Conservation (phyloP, 2,113 vertebrate species). For the Globicephala melas region DNA sequence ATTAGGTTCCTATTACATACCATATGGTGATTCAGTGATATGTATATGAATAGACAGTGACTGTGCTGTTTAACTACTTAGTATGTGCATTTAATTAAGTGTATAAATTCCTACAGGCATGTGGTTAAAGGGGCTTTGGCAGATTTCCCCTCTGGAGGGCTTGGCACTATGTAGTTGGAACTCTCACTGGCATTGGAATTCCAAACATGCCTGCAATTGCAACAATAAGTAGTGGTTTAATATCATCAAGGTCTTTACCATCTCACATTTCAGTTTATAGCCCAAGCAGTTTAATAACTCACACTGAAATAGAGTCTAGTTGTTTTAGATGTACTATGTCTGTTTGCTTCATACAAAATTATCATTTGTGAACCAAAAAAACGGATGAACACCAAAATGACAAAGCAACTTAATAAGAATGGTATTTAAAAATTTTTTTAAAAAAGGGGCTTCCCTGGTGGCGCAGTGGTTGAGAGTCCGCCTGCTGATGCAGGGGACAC, state of each 20-base stretch:
- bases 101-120: constrained; percentile 63
- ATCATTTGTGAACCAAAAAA: constrained; percentile 22
- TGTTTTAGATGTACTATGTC: neutral
- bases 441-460: too few relatives aligned
- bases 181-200: constrained; percentile 32
- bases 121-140: constrained; percentile 66
- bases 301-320: neutral
- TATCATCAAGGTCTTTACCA: neutral
- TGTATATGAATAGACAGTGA: neutral
- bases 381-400: neutral
- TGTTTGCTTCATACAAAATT: neutral
- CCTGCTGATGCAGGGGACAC: too few relatives aligned
- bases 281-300: constrained; percentile 28
- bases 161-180: constrained; percentile 8
- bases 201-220: neutral
- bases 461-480: too few relatives aligned
- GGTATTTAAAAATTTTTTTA: neutral
- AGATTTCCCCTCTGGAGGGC: constrained; percentile 36
- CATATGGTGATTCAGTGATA: constrained; percentile 58
- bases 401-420: neutral
- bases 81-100: constrained; percentile 67
- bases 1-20: constrained; percentile 18
- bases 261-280: neutral
- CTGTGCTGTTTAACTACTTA: constrained; percentile 45
- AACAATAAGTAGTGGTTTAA: neutral